These are phyloP conservation scores for Phorcus lineatus DNA, from an alignment of 2,888 invertebrate genomes.

Conservation along the genomic window DNA sequence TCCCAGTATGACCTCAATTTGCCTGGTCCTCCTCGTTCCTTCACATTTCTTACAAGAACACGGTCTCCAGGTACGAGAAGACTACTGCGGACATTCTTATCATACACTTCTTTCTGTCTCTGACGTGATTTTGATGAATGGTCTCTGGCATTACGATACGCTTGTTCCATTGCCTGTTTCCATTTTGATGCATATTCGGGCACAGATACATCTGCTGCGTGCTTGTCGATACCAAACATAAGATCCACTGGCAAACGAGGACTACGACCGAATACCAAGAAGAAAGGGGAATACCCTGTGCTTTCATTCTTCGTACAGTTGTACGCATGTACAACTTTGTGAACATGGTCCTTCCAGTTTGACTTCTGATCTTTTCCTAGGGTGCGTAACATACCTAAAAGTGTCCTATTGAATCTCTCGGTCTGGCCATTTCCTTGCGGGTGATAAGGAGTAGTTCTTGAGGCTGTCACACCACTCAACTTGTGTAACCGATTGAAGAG, in stretches of 20 bases:
- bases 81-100: constrained; percentile 26
- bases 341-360: constrained; percentile 41
- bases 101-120: constrained; percentile 31
- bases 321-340: constrained; percentile 43
- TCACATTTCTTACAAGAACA: neutral
- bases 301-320: constrained; percentile 42
- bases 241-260: constrained; percentile 31
- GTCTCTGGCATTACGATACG: constrained; percentile 25
- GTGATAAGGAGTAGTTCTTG: constrained; percentile 47
- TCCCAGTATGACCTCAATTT: neutral
- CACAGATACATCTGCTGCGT: neutral
- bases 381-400: constrained; percentile 41
- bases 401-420: constrained; percentile 41
- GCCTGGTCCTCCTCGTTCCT: neutral
- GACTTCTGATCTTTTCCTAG: constrained; percentile 27
- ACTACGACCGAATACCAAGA: constrained; percentile 33
- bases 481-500: constrained; percentile 41
- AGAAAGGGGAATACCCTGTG: constrained; percentile 40
- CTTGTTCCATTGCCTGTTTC: constrained; percentile 32
- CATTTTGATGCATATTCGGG: constrained; percentile 27
- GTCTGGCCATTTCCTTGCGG: constrained; percentile 41
- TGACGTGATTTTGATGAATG: constrained; percentile 23
- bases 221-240: neutral
- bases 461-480: constrained; percentile 30
- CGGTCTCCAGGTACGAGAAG: neutral